Conservation (phyloP, 2,797 vertebrate genomes). For the Artibeus lituratus region DNA sequence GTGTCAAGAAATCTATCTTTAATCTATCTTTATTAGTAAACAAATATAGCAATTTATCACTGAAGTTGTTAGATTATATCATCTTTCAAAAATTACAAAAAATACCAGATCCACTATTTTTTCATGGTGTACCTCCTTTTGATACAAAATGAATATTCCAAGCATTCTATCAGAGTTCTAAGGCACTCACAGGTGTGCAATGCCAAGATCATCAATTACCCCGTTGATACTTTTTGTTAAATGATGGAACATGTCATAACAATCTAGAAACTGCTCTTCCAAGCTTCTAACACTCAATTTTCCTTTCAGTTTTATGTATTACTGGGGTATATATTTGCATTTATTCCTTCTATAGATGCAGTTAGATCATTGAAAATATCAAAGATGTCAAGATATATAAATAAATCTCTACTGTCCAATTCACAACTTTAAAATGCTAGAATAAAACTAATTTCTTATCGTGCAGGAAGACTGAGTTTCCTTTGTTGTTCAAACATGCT, state of each 20-base stretch:
- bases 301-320: not conserved
- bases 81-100: not conserved
- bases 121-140: not conserved
- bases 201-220: not conserved
- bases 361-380: slow-evolving; percentile 2
- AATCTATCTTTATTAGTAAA: slow-evolving; percentile 19
- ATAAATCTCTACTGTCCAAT: not conserved
- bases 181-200: not conserved
- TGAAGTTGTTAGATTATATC: not conserved
- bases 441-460: slow-evolving; percentile 2
- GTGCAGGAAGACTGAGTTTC: not conserved
- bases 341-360: not conserved
- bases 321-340: not conserved
- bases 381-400: not conserved
- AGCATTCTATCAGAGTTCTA: not conserved
- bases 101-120: not conserved
- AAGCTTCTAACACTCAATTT: slow-evolving; percentile 22
- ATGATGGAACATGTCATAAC: not conserved
- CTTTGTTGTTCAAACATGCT: not conserved
- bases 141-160: slow-evolving; percentile 5
- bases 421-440: not conserved
- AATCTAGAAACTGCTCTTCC: not conserved
- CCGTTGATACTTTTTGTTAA: not conserved
- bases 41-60: not conserved
- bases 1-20: slow-evolving; percentile 34